Evolutionary conservation across 2,888 invertebrate genomes (phyloP).

Genomic region (Temnothorax ravouxi): DNA sequence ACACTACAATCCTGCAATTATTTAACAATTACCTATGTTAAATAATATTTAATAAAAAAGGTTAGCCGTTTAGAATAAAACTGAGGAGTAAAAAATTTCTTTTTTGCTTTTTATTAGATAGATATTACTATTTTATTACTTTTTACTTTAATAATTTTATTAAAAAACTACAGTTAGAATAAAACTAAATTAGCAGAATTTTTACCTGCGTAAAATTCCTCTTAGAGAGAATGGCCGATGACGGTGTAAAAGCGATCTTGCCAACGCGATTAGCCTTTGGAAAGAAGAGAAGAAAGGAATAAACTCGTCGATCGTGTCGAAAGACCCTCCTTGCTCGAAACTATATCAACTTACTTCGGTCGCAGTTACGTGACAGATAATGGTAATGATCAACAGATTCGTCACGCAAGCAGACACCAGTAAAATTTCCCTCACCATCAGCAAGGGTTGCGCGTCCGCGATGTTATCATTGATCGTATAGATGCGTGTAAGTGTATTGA

Average conservation of each 20-base stretch:
- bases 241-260: conserved; percentile 65
- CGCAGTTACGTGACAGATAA: conserved; percentile 74
- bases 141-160: not conserved
- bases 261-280: conserved; percentile 69
- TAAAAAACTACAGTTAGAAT: not conserved
- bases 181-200: not conserved
- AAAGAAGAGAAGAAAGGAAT: not conserved
- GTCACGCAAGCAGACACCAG: conserved; percentile 65
- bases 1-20: conserved; percentile 72
- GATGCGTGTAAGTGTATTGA: conserved; percentile 76
- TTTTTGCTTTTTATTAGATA: not conserved
- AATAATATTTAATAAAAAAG: not conserved
- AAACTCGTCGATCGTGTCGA: not conserved
- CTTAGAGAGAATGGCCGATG: conserved; percentile 56
- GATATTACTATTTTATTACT: not conserved
- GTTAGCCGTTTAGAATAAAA: not conserved
- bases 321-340: not conserved
- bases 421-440: conserved; percentile 67
- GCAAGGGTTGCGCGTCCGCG: not conserved
- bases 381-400: conserved; percentile 71
- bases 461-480: conserved; percentile 70
- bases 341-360: conserved; percentile 64
- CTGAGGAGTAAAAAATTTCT: not conserved
- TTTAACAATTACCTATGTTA: conserved; percentile 9
- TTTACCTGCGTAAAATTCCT: conserved; percentile 65